Evolutionary conservation across 2,797 vertebrate genomes (phyloP), one percentile per base, ranked within the genome.

Genomic region (Eidolon dupreanum): DNA sequence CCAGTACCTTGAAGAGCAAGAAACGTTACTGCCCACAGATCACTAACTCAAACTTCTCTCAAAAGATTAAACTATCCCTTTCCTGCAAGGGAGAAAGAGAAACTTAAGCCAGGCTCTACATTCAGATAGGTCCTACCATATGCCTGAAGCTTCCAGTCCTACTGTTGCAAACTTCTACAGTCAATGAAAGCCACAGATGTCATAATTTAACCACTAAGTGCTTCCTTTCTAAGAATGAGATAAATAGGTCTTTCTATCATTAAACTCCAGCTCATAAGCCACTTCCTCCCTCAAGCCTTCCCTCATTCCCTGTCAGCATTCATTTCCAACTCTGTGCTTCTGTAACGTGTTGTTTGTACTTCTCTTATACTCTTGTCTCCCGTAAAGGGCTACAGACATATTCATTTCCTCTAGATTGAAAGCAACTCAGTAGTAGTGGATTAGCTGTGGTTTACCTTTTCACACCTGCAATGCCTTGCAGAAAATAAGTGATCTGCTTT

Each of bases 221-320:
- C 31, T 90, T 84, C 61, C 65, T 93, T 84, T 78, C 81, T 91
- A 88, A 78, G 61, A 94, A 68, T n/a, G 33, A 94, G 31, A 57
- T 81, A 49, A 81, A 79, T 51, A 63, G 38, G 13, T 51, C 33
- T 33, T 92, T 31, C 49, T 19, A 87, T 24, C 15, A 63, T 89
- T 82, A 87, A 88, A 43, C 31, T 78, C 66, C 57, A 53, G 13
- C 12, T 71, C 20, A 43, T 28, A 90, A 68, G 59, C 28, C 20
- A 38, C 61, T 92, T 86, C 24, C 65, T 95, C 51, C 33, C 46
- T 66, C 31, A 95, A 77, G 66, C 19, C 46, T 71, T 65, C 51
- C 16, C 36, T 55, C 22, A 61, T 55, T 31, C 38, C 82, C 61
- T 93, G 26, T 90, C 46, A 41, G n/a, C 70, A 31, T 66, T 63